These are phyloP conservation scores for Aethina tumida DNA, from an alignment of 1,140 invertebrate species.

Conservation along the genomic window DNA sequence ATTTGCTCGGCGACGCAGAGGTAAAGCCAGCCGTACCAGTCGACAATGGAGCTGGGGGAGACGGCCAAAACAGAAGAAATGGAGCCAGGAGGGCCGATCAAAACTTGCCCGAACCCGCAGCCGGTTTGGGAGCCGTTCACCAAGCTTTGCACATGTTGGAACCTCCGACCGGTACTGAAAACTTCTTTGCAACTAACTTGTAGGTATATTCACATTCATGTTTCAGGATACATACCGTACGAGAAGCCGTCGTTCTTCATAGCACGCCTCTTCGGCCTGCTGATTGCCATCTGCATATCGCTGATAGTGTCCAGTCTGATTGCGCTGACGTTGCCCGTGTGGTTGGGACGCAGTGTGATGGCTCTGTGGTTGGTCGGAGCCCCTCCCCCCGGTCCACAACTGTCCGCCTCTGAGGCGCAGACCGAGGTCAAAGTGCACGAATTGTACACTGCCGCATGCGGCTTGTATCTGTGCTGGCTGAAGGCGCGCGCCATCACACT, in stretches of 20 bases:
- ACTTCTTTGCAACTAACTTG: neutral
- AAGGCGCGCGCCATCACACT: slow-evolving; percentile 66
- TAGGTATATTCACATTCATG: slow-evolving; percentile 6
- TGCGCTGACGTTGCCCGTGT: slow-evolving; percentile 82
- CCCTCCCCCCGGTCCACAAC: slow-evolving; percentile 35
- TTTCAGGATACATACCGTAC: slow-evolving; percentile 75
- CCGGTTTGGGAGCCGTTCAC: slow-evolving; percentile 70
- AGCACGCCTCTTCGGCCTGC: slow-evolving; percentile 62
- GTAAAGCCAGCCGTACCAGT: slow-evolving; percentile 19
- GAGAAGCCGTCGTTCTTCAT: slow-evolving; percentile 73
- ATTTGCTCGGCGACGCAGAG: slow-evolving; percentile 64
- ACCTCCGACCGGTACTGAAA: slow-evolving; percentile 35
- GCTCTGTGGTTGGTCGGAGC: slow-evolving; percentile 65
- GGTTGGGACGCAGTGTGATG: slow-evolving; percentile 81
- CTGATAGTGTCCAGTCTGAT: slow-evolving; percentile 73
- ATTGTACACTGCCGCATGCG: slow-evolving; percentile 89
- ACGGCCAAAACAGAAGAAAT: slow-evolving; percentile 25
- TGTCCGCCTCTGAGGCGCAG: slow-evolving; percentile 35
- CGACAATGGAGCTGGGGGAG: slow-evolving; percentile 21
- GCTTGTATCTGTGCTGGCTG: slow-evolving; percentile 91
- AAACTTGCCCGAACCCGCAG: slow-evolving; percentile 37
- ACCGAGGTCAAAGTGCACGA: slow-evolving; percentile 73
- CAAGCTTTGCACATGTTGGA: slow-evolving; percentile 71
- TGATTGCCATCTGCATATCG: slow-evolving; percentile 75
- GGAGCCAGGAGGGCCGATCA: too few species aligned